Percentiles rank a stretch among this genome's conserved stretches.
These are phyloP conservation scores for Himalopsyche tibetana DNA, from an alignment of 2,888 invertebrate species.

Conservation along the genomic window DNA sequence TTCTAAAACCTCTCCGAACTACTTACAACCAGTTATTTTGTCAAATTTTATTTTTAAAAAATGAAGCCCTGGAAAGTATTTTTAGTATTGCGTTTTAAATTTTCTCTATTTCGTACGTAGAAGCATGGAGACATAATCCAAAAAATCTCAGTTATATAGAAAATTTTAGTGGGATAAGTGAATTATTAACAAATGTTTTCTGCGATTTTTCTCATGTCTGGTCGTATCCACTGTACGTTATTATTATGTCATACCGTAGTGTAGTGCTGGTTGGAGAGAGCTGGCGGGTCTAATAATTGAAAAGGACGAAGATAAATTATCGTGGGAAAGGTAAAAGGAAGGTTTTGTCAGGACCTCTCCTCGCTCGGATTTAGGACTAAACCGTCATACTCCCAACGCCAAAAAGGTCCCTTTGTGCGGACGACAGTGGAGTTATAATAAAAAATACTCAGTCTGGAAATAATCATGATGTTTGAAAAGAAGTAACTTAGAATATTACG, in stretches of 20 bases:
- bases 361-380: conserved; percentile 48
- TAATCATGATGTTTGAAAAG: conserved; percentile 11
- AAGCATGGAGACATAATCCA: too few species aligned
- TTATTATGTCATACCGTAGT: not conserved
- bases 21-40: too few species aligned
- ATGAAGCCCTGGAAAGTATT: too few species aligned
- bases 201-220: too few species aligned
- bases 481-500: not conserved
- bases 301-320: conserved; percentile 53
- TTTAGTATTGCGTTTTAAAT: too few species aligned
- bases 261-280: conserved; percentile 17
- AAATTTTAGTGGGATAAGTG: too few species aligned
- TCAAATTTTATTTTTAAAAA: too few species aligned
- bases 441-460: conserved; percentile 1
- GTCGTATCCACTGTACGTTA: not conserved
- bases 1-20: too few species aligned
- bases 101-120: too few species aligned
- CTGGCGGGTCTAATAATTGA: conserved; percentile 39
- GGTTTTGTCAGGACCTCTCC: conserved; percentile 47
- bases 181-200: too few species aligned
- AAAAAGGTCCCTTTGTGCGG: conserved; percentile 27
- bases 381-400: conserved; percentile 37
- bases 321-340: conserved; percentile 48
- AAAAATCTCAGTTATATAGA: too few species aligned
- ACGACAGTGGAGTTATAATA: not conserved